A percentile compares a stretch with the other conserved stretches of the same genome.
phyloP scores from a whole-genome alignment of 2,797 vertebrate species.

The Esox masquinongy region DNA sequence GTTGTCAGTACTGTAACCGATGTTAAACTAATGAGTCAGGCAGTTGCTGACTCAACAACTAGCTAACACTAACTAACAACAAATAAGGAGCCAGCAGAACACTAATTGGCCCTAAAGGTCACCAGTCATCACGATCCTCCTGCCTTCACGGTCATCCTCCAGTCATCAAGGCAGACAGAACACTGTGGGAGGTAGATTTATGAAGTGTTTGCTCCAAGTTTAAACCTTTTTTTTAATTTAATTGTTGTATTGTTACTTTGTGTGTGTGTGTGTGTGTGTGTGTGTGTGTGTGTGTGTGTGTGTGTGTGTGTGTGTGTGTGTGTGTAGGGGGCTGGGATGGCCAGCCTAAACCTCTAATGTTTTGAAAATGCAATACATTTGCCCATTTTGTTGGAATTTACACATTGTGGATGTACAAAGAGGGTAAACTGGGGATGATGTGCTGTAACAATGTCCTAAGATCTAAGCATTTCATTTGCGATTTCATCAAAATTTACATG shows the following conservation, averaged over 20 bases:
- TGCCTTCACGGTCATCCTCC: slow-evolving; percentile 21
- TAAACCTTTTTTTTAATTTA: not conserved
- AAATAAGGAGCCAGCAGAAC: slow-evolving; percentile 56
- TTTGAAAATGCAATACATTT: not conserved
- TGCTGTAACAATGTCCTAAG: not conserved
- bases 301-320: not conserved
- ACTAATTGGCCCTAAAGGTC: slow-evolving; percentile 59
- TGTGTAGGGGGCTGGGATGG: not conserved
- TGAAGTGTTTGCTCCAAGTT: not conserved
- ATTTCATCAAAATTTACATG: too few species aligned
- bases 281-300: slow-evolving; percentile 3
- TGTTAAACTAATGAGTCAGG: slow-evolving; percentile 66
- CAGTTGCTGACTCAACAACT: slow-evolving; percentile 67
- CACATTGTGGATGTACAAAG: not conserved
- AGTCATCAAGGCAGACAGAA: slow-evolving; percentile 1
- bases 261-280: not conserved
- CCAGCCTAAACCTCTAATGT: not conserved
- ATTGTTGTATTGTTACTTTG: not conserved
- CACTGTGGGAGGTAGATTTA: not conserved
- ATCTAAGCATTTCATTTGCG: too few species aligned
- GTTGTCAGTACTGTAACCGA: slow-evolving; percentile 40
- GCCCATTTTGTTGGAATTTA: not conserved
- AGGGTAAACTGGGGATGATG: not conserved
- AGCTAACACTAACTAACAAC: slow-evolving; percentile 40
- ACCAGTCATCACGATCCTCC: slow-evolving; percentile 41